Conservation (phyloP, 2,113 vertebrate genomes). For the Nicator chloris region DNA sequence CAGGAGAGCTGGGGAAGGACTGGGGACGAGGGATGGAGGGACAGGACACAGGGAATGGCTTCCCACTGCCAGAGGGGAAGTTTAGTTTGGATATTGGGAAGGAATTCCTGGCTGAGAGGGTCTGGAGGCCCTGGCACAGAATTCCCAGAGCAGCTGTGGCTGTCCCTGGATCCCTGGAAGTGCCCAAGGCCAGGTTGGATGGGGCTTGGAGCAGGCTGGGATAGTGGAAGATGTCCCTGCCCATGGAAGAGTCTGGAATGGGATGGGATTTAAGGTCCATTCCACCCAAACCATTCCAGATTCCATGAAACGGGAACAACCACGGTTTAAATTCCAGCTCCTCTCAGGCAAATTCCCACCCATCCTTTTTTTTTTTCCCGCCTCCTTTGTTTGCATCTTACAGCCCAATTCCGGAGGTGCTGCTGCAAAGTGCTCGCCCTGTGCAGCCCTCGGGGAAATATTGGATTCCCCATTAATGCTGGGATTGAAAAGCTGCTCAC, state of each 20-base stretch:
- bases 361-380: background rate
- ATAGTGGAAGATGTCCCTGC: background rate
- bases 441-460: background rate
- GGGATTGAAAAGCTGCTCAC: background rate
- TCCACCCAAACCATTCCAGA: background rate
- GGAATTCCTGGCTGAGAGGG: background rate
- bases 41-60: background rate
- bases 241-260: rapidly evolving
- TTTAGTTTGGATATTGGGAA: rapidly evolving
- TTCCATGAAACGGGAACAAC: background rate
- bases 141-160: background rate
- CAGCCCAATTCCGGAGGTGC: background rate
- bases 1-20: background rate
- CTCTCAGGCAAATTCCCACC: background rate
- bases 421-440: background rate
- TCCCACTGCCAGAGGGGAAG: rapidly evolving
- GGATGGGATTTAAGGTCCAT: background rate
- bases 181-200: background rate
- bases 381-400: background rate
- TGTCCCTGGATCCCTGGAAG: background rate
- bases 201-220: background rate
- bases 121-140: too few species aligned
- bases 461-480: background rate
- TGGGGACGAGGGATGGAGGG: background rate
- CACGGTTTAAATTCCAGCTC: background rate